A percentile compares a stretch with the other conserved stretches of the same genome.
phyloP scores from a whole-genome alignment of 2,888 invertebrate genomes.

The Troilus luridus region DNA sequence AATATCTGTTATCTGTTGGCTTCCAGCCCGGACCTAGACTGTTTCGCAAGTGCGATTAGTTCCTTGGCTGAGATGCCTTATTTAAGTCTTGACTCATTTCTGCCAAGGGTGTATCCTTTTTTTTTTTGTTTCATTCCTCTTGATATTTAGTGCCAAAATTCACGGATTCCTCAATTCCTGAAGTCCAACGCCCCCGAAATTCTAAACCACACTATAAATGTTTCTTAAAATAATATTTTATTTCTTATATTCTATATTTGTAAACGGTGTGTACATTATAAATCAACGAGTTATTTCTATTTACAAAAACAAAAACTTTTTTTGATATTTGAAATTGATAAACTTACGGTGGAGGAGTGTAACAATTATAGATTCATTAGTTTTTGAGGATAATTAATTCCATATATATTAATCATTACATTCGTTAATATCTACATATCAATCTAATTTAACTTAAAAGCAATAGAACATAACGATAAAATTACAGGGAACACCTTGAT shows the following conservation, averaged over 20 bases:
- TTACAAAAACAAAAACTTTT: neutral
- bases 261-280: neutral
- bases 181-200: slow-evolving; percentile 24
- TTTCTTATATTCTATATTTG: neutral
- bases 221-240: neutral
- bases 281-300: neutral
- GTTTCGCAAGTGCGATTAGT: slow-evolving; percentile 25
- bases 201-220: neutral
- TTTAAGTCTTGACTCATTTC: slow-evolving; percentile 42
- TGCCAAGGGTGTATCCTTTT: neutral
- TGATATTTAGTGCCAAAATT: slow-evolving; percentile 35
- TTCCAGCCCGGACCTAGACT: neutral
- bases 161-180: neutral
- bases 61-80: neutral
- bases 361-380: no score
- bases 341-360: no score
- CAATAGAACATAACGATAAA: no score
- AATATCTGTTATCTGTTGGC: slow-evolving; percentile 24
- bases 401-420: no score
- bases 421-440: no score
- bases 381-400: no score
- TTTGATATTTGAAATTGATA: no score
- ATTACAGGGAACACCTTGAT: no score
- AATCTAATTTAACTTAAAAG: no score
- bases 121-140: neutral